Evolutionary conservation across 2,888 invertebrate species (phyloP).

Genomic region (Lochmaea capreae): DNA sequence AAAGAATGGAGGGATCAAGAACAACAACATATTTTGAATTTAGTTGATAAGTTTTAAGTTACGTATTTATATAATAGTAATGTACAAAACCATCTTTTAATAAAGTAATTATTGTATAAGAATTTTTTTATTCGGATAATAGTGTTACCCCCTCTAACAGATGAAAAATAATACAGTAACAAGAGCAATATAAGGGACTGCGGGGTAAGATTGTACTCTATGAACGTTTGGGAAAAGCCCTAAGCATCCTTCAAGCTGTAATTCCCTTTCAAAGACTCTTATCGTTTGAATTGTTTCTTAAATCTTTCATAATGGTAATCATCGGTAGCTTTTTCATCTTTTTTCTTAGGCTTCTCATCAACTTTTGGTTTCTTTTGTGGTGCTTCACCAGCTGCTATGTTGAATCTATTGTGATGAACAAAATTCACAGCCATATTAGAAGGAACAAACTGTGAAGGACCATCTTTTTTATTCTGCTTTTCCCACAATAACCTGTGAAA

Average conservation of each 20-base stretch:
- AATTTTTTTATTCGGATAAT: too few relatives aligned
- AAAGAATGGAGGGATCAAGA: constrained; percentile 88
- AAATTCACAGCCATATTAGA: constrained; percentile 99
- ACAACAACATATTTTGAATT: constrained; percentile 89
- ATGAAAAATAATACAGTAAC: too few relatives aligned
- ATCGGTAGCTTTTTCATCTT: constrained; percentile 95
- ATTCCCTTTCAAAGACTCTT: too few relatives aligned
- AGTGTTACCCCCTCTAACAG: too few relatives aligned
- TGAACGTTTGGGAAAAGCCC: too few relatives aligned
- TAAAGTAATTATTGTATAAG: background rate
- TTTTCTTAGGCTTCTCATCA: constrained; percentile 72
- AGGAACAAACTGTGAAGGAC: constrained; percentile 95
- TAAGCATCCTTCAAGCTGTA: too few relatives aligned
- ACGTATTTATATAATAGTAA: background rate
- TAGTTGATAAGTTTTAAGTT: constrained; percentile 90
- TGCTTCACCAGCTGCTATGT: constrained; percentile 79
- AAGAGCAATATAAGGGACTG: too few relatives aligned
- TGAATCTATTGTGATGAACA: constrained; percentile 96
- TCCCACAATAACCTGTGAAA: constrained; percentile 81
- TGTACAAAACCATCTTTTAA: background rate
- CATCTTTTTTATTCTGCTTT: constrained; percentile 90
- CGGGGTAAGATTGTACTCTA: too few relatives aligned
- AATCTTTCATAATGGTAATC: constrained; percentile 98
- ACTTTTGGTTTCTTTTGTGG: constrained; percentile 72
- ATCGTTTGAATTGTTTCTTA: constrained; percentile 93